phyloP scores from a whole-genome alignment of 1,140 invertebrate genomes.

The Hermetia illucens region DNA sequence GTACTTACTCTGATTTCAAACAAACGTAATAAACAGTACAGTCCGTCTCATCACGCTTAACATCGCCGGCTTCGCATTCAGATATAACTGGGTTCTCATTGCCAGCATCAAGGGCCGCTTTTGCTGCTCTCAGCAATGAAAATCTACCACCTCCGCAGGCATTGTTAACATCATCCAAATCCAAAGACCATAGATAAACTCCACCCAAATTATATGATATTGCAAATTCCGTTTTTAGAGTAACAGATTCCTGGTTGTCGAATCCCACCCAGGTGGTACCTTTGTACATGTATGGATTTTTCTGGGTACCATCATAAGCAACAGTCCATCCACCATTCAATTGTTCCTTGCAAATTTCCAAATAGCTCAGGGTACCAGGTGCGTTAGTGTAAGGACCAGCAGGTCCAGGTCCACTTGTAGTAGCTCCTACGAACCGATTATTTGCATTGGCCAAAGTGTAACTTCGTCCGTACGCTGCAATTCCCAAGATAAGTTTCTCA shows the following conservation, averaged over 20 bases:
- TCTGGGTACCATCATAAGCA: not conserved
- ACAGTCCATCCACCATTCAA: not conserved
- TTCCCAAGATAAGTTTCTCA: conserved; percentile 47
- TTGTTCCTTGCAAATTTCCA: conserved; percentile 30
- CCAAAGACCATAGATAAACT: conserved; percentile 38
- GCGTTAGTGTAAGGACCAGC: conserved; percentile 50
- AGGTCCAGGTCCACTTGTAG: conserved; percentile 35
- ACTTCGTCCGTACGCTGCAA: conserved; percentile 49
- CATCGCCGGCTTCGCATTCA: too few relatives aligned
- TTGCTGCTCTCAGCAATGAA: conserved; percentile 30
- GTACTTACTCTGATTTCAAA: too few relatives aligned
- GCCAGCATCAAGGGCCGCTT: too few relatives aligned
- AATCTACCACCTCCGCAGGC: conserved; percentile 29
- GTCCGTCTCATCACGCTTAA: too few relatives aligned
- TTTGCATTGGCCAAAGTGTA: conserved; percentile 38
- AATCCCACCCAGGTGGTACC: conserved; percentile 23
- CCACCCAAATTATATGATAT: conserved; percentile 32
- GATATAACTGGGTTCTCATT: too few relatives aligned
- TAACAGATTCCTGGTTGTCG: conserved; percentile 18
- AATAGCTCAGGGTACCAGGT: conserved; percentile 47
- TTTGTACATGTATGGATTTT: conserved; percentile 14
- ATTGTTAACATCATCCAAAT: conserved; percentile 35
- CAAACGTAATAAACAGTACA: too few relatives aligned
- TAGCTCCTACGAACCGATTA: conserved; percentile 35
- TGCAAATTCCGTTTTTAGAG: conserved; percentile 8